phyloP scores from a whole-genome alignment of 2,113 vertebrate species.

The Solea solea region DNA sequence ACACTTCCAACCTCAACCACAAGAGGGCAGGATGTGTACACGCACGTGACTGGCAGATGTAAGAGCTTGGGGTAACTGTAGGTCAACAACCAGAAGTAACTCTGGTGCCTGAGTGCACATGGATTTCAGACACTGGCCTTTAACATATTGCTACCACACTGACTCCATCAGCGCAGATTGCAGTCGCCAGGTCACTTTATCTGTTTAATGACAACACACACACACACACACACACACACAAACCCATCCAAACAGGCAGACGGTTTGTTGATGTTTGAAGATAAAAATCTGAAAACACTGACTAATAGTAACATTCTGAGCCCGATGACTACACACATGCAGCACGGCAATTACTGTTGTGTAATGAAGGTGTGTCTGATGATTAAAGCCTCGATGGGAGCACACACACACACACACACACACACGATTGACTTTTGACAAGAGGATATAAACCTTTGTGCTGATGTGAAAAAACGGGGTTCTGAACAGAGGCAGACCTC shows the following conservation, averaged over 20 bases:
- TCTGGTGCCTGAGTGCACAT: conserved; percentile 21
- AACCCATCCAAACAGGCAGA: background rate
- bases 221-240: no score
- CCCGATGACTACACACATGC: background rate
- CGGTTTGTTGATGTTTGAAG: background rate
- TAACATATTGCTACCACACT: conserved; percentile 41
- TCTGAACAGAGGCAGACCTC: background rate
- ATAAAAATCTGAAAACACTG: conserved; percentile 4
- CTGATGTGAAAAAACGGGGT: background rate
- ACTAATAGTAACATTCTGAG: background rate
- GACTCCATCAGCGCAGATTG: conserved; percentile 39
- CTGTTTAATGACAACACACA: background rate
- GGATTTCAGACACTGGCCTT: conserved; percentile 37
- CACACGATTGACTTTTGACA: background rate
- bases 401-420: background rate
- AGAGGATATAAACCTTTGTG: background rate
- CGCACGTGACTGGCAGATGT: background rate
- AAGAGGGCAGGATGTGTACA: conserved; percentile 42
- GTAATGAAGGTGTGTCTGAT: background rate
- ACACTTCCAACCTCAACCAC: conserved; percentile 37
- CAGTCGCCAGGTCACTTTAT: background rate
- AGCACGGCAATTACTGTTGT: background rate
- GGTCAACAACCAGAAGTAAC: conserved; percentile 72
- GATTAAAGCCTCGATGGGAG: background rate
- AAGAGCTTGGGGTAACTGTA: conserved; percentile 62